Evolutionary conservation across 2,888 invertebrate genomes (phyloP).

Genomic region (Dolomedes plantarius): DNA sequence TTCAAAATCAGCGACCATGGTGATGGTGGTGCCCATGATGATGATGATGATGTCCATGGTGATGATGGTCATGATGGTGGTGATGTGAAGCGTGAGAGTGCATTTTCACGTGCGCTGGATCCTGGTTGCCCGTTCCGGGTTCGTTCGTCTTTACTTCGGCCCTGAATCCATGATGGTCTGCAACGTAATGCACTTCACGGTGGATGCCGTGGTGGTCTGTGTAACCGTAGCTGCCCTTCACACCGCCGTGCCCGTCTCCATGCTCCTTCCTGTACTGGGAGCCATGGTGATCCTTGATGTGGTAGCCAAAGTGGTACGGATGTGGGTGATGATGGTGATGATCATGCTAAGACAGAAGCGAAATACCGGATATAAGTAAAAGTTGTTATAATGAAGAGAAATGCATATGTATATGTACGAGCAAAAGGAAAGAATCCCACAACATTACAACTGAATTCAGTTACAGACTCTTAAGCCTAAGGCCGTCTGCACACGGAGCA

Average conservation of each 20-base stretch:
- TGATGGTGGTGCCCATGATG: too few relatives aligned
- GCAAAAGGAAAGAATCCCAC: too few relatives aligned
- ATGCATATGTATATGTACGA: too few relatives aligned
- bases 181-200: slow-evolving; percentile 54
- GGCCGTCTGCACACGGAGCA: too few relatives aligned
- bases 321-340: slow-evolving; percentile 45
- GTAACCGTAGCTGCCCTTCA: slow-evolving; percentile 54
- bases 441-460: too few relatives aligned
- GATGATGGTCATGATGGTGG: too few relatives aligned
- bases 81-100: slow-evolving; percentile 36
- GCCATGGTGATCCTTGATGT: slow-evolving; percentile 46
- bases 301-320: slow-evolving; percentile 46
- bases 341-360: too few relatives aligned
- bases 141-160: slow-evolving; percentile 57
- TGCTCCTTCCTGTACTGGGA: slow-evolving; percentile 44
- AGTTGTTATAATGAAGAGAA: too few relatives aligned
- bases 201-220: slow-evolving; percentile 43
- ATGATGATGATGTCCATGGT: too few relatives aligned
- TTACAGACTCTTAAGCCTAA: too few relatives aligned
- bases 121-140: slow-evolving; percentile 50
- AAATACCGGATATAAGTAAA: too few relatives aligned
- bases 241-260: slow-evolving; percentile 40
- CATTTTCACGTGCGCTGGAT: slow-evolving; percentile 37
- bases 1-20: background rate
- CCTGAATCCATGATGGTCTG: slow-evolving; percentile 47